These are phyloP conservation scores for Lasioglossum vierecki DNA, from an alignment of 2,888 invertebrate species.

Conservation along the genomic window DNA sequence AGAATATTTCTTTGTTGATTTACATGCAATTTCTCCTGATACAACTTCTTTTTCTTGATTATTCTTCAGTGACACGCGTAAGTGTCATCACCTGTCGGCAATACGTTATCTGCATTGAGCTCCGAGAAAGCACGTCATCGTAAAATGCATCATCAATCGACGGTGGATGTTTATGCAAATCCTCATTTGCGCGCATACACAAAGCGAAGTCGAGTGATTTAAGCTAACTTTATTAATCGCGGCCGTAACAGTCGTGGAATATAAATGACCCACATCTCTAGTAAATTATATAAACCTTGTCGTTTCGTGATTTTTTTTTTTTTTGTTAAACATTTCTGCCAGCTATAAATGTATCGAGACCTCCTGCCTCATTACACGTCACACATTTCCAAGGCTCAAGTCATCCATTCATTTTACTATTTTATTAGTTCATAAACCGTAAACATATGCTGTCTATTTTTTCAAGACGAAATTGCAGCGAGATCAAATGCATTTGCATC, in stretches of 20 bases:
- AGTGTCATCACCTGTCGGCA: background rate
- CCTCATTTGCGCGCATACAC: background rate
- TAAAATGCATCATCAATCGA: background rate
- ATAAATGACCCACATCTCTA: conserved; percentile 1
- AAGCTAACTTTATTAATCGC: background rate
- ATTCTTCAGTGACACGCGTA: background rate
- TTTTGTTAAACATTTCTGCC: background rate
- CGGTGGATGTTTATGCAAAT: conserved; percentile 2
- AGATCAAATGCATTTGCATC: background rate
- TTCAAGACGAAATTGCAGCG: background rate
- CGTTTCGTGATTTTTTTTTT: background rate
- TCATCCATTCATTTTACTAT: background rate
- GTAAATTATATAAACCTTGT: background rate
- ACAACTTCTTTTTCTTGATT: background rate
- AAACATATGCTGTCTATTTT: background rate
- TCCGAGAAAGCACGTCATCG: background rate
- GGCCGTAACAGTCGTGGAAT: background rate
- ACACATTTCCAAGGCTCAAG: background rate
- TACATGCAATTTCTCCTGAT: background rate
- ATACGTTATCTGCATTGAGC: background rate
- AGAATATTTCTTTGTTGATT: background rate
- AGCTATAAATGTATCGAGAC: background rate
- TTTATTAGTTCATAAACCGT: background rate
- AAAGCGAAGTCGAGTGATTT: background rate
- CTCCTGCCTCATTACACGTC: background rate